Conservation (phyloP, 2,888 invertebrate genomes). For the Drosophila borborema region DNA sequence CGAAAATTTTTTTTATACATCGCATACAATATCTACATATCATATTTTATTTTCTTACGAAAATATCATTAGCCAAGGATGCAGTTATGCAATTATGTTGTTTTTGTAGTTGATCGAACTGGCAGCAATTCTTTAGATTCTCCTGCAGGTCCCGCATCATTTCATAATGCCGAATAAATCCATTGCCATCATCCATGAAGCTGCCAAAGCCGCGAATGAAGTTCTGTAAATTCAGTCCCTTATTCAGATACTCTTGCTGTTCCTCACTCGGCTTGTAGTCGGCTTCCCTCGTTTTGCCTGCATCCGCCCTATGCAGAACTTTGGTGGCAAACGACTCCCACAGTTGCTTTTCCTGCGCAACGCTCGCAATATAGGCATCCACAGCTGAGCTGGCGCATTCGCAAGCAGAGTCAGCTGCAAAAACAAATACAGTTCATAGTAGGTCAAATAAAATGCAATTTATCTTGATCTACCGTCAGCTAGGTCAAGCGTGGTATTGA, state of each 20-base stretch:
- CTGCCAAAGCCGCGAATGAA: constrained; percentile 68
- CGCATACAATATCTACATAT: neutral
- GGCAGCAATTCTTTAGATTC: constrained; percentile 56
- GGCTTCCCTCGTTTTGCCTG: neutral
- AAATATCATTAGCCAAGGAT: constrained; percentile 35
- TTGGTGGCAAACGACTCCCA: constrained; percentile 56
- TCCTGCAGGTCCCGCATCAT: constrained; percentile 62
- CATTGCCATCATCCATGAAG: constrained; percentile 64
- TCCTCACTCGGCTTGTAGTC: constrained; percentile 55
- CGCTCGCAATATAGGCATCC: constrained; percentile 43
- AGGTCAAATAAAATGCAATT: neutral
- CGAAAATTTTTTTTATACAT: neutral
- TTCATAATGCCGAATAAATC: constrained; percentile 64
- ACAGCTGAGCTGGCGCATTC: neutral
- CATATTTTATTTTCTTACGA: neutral
- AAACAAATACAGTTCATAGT: neutral
- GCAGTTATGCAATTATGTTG: constrained; percentile 38
- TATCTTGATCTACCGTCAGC: constrained; percentile 2
- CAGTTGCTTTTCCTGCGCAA: constrained; percentile 60
- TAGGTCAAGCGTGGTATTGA: constrained; percentile 27
- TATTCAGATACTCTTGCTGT: constrained; percentile 69
- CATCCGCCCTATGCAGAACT: constrained; percentile 19
- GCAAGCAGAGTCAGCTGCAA: constrained; percentile 5
- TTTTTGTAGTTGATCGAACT: constrained; percentile 27
- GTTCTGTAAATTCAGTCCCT: constrained; percentile 65